A percentile compares a stretch with the other conserved stretches of the same genome.
phyloP scores from a whole-genome alignment of 2,888 invertebrate genomes.

The Selenia dentaria region DNA sequence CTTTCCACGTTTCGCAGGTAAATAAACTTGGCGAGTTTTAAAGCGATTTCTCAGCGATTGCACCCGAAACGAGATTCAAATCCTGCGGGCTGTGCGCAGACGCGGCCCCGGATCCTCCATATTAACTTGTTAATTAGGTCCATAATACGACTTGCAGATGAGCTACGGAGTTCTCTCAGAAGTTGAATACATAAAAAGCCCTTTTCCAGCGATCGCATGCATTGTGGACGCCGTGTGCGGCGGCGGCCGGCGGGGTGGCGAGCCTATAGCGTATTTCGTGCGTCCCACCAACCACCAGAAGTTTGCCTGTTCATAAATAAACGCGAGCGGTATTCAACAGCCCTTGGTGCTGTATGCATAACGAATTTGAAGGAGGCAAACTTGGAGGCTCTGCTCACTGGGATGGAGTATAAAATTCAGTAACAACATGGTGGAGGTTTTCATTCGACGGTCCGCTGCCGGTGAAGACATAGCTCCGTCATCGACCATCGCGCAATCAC shows the following conservation, averaged over 20 bases:
- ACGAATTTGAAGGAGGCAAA: slow-evolving; percentile 86
- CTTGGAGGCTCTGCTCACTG: slow-evolving; percentile 84
- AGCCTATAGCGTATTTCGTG: slow-evolving; percentile 78
- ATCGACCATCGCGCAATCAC: slow-evolving; percentile 62
- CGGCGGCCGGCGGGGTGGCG: slow-evolving; percentile 62
- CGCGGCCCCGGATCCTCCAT: slow-evolving; percentile 88
- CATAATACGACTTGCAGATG: slow-evolving; percentile 96
- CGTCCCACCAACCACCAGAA: slow-evolving; percentile 83
- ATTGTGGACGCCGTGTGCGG: slow-evolving; percentile 61
- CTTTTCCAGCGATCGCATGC: slow-evolving; percentile 86
- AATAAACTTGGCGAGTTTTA: slow-evolving; percentile 49
- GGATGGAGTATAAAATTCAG: slow-evolving; percentile 85
- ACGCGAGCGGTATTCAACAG: slow-evolving; percentile 86
- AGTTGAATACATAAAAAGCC: slow-evolving; percentile 89
- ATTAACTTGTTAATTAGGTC: slow-evolving; percentile 96
- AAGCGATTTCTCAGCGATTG: slow-evolving; percentile 32
- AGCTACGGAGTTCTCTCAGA: slow-evolving; percentile 87
- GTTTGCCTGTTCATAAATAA: slow-evolving; percentile 86
- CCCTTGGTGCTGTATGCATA: slow-evolving; percentile 86
- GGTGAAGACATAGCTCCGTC: slow-evolving; percentile 81
- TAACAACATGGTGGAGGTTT: slow-evolving; percentile 84
- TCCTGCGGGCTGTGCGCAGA: slow-evolving; percentile 68
- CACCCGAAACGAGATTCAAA: slow-evolving; percentile 34
- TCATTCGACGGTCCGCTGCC: slow-evolving; percentile 82
- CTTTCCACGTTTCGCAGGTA: slow-evolving; percentile 55